phyloP scores from a whole-genome alignment of 2,797 vertebrate genomes.

The Darevskia mixta region DNA sequence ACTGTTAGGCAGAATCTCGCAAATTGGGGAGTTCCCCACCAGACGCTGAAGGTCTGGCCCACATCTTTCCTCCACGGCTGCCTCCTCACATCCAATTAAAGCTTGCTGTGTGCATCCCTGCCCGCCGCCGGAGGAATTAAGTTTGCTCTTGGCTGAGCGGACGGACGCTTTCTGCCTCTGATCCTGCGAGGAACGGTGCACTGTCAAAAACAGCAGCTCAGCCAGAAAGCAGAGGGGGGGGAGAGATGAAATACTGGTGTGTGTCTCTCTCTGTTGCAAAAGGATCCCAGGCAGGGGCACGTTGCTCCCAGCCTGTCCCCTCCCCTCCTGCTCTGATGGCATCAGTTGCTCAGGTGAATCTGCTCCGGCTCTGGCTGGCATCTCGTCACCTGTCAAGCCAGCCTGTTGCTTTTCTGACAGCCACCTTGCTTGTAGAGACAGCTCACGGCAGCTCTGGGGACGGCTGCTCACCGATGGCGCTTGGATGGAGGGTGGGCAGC shows the following conservation, averaged over 20 bases:
- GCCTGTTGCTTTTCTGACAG: not conserved
- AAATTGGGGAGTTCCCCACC: not conserved
- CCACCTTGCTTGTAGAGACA: not conserved
- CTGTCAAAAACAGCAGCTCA: not conserved
- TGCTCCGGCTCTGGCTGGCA: not conserved
- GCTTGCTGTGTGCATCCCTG: not conserved
- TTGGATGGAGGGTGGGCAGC: not conserved
- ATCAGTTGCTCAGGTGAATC: not conserved
- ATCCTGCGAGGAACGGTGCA: conserved; percentile 9
- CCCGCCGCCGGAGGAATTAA: conserved; percentile 28
- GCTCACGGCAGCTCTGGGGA: not conserved
- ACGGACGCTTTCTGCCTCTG: conserved; percentile 28
- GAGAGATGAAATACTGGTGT: not conserved
- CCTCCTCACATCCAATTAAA: conserved; percentile 36
- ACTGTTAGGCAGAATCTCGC: not conserved
- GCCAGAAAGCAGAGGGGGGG: not conserved
- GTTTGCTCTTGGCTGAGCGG: conserved; percentile 47
- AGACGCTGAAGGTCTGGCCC: accelerated
- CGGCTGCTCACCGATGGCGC: not conserved
- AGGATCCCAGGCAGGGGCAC: accelerated
- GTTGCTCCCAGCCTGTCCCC: not conserved
- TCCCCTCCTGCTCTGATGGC: not conserved
- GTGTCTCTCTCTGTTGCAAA: accelerated
- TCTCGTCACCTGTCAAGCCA: not conserved
- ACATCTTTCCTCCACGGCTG: conserved; percentile 43